A percentile compares a stretch with the other conserved stretches of the same genome.
Evolutionary conservation across 1,140 invertebrate species (phyloP).

Genomic region (Venturia canescens): DNA sequence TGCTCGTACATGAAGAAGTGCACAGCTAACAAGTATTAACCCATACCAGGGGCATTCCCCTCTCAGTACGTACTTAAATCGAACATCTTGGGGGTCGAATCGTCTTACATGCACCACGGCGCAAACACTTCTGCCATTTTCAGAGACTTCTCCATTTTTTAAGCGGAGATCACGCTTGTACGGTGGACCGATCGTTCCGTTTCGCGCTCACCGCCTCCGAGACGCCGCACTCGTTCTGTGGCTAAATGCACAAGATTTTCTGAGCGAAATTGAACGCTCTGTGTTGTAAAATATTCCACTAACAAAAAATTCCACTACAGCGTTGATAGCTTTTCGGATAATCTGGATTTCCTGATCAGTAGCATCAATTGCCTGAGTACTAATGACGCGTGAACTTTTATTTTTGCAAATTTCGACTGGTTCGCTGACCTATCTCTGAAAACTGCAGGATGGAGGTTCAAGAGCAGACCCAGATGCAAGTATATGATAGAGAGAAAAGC

Average conservation of each 20-base stretch:
- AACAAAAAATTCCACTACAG: too few species aligned
- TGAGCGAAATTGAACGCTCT: too few species aligned
- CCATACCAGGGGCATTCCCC: constrained; percentile 48
- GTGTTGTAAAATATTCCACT: too few species aligned
- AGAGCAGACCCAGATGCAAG: constrained; percentile 4
- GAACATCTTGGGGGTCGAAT: constrained; percentile 51
- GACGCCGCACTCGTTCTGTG: too few species aligned
- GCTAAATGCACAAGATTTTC: too few species aligned
- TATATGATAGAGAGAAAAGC: too few species aligned
- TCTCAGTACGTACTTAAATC: constrained; percentile 52
- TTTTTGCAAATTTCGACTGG: too few species aligned
- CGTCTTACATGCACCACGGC: constrained; percentile 57
- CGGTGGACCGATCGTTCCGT: background rate
- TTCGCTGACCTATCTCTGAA: constrained; percentile 76
- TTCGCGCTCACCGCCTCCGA: background rate
- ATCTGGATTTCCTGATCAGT: too few species aligned
- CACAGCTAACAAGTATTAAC: constrained; percentile 43
- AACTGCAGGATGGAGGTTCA: constrained; percentile 33
- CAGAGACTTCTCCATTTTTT: constrained; percentile 57
- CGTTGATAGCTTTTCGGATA: too few species aligned
- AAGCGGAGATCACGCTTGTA: constrained; percentile 69
- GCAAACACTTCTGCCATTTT: constrained; percentile 65
- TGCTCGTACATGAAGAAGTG: background rate
- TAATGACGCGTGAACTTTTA: too few species aligned
- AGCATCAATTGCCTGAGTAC: too few species aligned